These are phyloP conservation scores for Eufriesea mexicana DNA, from an alignment of 1,140 invertebrate genomes.

Conservation along the genomic window DNA sequence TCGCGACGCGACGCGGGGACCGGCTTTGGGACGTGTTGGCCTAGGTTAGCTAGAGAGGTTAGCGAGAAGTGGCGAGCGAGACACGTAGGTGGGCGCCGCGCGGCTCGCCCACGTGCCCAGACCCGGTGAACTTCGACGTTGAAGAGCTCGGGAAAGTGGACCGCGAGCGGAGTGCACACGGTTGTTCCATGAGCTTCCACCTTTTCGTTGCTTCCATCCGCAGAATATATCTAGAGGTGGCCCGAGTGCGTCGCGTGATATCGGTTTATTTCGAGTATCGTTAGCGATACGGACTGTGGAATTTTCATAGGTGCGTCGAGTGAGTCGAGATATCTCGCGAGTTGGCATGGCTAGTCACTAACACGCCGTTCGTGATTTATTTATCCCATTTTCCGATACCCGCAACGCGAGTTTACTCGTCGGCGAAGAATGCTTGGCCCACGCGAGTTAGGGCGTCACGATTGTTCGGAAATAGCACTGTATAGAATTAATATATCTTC, in stretches of 20 bases:
- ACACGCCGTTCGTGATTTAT: background rate
- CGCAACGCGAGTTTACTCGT: too few relatives aligned
- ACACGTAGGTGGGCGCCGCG: constrained; percentile 42
- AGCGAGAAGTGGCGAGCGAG: constrained; percentile 5
- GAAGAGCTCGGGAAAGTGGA: constrained; percentile 2
- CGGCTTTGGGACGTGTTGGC: constrained; percentile 40
- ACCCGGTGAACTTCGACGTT: constrained; percentile 39
- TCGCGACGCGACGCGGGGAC: background rate
- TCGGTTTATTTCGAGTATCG: constrained; percentile 5
- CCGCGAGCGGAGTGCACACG: background rate
- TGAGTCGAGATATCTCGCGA: background rate
- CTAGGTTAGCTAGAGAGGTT: constrained; percentile 45
- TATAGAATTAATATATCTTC: too few relatives aligned
- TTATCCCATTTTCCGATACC: background rate
- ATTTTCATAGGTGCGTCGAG: background rate
- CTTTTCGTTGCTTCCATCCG: background rate
- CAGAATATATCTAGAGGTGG: background rate
- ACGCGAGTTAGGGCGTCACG: too few relatives aligned
- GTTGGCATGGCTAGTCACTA: background rate
- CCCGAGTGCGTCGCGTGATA: too few relatives aligned
- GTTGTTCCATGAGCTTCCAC: background rate
- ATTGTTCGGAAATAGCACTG: too few relatives aligned
- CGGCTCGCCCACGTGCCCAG: constrained; percentile 33
- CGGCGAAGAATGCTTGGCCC: too few relatives aligned
- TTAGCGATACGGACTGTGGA: background rate